These are phyloP conservation scores for Poeciliopsis presidionis DNA, from an alignment of 2,797 vertebrate species.

Conservation along the genomic window DNA sequence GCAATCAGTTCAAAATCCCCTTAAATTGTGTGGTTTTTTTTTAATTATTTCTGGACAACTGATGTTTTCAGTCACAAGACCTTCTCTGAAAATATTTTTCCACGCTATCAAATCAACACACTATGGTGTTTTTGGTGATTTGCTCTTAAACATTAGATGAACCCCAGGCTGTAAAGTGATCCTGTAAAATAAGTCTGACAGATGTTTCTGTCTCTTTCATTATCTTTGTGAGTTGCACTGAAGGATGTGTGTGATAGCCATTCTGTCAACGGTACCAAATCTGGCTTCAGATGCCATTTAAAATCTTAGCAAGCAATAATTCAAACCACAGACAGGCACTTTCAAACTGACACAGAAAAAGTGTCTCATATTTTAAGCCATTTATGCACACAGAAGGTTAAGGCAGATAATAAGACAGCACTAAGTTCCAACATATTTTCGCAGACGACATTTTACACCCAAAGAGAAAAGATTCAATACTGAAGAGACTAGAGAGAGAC, in stretches of 20 bases:
- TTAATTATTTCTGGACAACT: constrained; percentile 1
- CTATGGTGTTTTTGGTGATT: constrained; percentile 25
- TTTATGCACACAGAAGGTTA: constrained; percentile 30
- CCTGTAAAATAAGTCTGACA: constrained; percentile 54
- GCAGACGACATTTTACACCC: constrained; percentile 17
- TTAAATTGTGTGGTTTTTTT: constrained; percentile 12
- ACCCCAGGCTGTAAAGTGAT: constrained; percentile 37
- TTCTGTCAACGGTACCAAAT: constrained; percentile 33
- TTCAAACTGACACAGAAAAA: constrained; percentile 50
- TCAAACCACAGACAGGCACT: constrained; percentile 56
- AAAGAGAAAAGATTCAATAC: constrained; percentile 14
- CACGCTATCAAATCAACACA: constrained; percentile 16
- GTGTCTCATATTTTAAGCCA: constrained; percentile 3
- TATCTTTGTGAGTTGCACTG: constrained; percentile 59
- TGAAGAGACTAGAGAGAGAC: constrained; percentile 14
- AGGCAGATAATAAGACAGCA: constrained; percentile 28
- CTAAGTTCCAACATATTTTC: constrained; percentile 28
- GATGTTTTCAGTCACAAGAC: constrained; percentile 16
- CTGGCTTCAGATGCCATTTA: constrained; percentile 53
- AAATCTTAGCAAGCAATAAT: constrained; percentile 66
- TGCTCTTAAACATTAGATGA: constrained; percentile 38
- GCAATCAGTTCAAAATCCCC: not conserved
- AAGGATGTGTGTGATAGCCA: constrained; percentile 53
- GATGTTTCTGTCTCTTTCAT: constrained; percentile 59
- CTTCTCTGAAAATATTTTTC: constrained; percentile 22